Evolutionary conservation across 2,888 invertebrate genomes (phyloP).

Genomic region (Pheosia gnoma): DNA sequence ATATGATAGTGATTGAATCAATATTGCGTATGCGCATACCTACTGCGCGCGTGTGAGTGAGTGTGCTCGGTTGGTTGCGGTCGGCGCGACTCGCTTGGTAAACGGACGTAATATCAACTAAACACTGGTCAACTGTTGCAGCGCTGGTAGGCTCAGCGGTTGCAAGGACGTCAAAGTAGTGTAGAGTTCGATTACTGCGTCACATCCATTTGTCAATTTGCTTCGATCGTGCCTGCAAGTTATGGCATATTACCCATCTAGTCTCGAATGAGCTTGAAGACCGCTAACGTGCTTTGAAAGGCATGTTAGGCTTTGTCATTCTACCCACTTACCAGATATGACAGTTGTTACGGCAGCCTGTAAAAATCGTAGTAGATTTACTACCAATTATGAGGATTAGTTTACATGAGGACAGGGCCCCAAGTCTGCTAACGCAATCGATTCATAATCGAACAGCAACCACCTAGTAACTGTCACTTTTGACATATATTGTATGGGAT

Average conservation of each 20-base stretch:
- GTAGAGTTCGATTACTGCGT: constrained; percentile 42
- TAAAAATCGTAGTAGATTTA: no score
- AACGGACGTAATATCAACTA: constrained; percentile 78
- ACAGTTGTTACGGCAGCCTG: no score
- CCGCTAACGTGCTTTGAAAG: no score
- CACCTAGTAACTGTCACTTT: no score
- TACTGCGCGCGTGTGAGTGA: constrained; percentile 20
- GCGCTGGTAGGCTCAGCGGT: constrained; percentile 31
- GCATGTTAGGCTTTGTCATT: no score
- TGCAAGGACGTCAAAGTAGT: constrained; percentile 7
- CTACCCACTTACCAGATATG: no score
- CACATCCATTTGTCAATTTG: neutral
- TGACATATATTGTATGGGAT: no score
- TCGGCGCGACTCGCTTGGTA: constrained; percentile 68
- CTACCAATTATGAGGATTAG: no score
- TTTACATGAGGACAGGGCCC: neutral
- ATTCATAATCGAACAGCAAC: no score
- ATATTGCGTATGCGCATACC: constrained; percentile 8
- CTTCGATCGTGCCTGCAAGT: neutral
- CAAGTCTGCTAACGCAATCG: no score
- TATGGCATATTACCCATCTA: neutral
- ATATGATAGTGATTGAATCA: neutral
- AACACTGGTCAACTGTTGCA: constrained; percentile 64
- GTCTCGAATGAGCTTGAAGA: no score
- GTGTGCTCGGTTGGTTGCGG: constrained; percentile 59